Conservation (phyloP, 1,140 invertebrate genomes). For the Delia radicum region DNA sequence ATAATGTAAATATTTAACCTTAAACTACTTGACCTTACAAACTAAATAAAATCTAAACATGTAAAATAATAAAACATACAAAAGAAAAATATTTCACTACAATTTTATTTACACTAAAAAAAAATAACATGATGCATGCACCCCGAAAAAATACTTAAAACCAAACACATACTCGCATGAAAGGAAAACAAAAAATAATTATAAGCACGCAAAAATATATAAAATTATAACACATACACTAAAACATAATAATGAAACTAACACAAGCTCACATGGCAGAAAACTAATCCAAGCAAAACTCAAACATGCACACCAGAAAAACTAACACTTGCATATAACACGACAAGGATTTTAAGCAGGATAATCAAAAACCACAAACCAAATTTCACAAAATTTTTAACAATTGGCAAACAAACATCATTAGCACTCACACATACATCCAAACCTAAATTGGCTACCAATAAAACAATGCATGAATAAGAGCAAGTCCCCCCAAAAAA, state of each 20-base stretch:
- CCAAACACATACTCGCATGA: neutral
- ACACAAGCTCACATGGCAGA: neutral
- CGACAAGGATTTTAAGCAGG: neutral
- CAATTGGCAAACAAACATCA: neutral
- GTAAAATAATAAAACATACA: neutral
- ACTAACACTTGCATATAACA: neutral
- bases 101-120: neutral
- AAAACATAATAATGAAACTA: neutral
- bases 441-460: too few species aligned
- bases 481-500: too few species aligned
- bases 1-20: conserved; percentile 16
- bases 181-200: neutral
- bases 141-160: neutral
- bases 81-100: neutral
- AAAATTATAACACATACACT: neutral
- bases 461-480: too few species aligned
- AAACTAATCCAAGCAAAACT: neutral
- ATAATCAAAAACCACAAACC: neutral
- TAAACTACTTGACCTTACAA: conserved; percentile 15
- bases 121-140: conserved; percentile 4
- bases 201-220: neutral
- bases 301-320: neutral
- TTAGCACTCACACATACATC: neutral
- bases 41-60: neutral
- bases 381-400: too few species aligned